Evolutionary conservation across 2,113 vertebrate species (phyloP).

Genomic region (Saiga tatarica): DNA sequence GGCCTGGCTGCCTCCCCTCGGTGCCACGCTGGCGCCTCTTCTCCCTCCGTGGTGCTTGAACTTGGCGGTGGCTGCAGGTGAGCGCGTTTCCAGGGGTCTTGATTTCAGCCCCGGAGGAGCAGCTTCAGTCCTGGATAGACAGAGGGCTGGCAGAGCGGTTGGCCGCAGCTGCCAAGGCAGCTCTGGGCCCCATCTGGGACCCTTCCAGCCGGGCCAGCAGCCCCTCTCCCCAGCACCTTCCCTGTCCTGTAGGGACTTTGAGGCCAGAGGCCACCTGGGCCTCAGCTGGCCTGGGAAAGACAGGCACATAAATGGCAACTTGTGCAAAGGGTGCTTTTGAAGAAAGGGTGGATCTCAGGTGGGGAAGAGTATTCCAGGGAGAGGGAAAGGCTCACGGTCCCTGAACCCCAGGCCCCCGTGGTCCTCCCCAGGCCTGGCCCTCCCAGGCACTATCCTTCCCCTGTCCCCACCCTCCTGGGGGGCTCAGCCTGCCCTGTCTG

Average conservation of each 20-base stretch:
- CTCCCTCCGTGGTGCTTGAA: not conserved
- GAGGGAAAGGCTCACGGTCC: not conserved
- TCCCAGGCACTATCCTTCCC: not conserved
- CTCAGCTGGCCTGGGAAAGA: not conserved
- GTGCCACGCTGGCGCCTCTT: not conserved
- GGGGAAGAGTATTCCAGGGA: not conserved
- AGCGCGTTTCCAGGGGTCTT: not conserved
- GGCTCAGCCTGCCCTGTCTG: not conserved
- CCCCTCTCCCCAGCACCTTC: not conserved
- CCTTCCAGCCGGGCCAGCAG: not conserved
- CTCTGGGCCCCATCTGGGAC: fast-evolving
- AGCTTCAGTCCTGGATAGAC: not conserved
- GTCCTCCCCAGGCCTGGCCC: not conserved
- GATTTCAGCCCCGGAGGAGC: not conserved
- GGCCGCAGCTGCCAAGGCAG: not conserved
- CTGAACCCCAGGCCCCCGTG: not conserved
- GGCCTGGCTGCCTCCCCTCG: not conserved
- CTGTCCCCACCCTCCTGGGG: not conserved
- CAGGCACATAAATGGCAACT: not conserved
- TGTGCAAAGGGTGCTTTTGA: not conserved
- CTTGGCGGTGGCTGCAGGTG: not conserved
- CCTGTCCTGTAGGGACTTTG: not conserved
- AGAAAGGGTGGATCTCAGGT: not conserved
- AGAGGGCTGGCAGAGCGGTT: not conserved
- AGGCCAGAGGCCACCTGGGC: not conserved